phyloP scores from a whole-genome alignment of 2,888 invertebrate species.

The Synergus itoensis region DNA sequence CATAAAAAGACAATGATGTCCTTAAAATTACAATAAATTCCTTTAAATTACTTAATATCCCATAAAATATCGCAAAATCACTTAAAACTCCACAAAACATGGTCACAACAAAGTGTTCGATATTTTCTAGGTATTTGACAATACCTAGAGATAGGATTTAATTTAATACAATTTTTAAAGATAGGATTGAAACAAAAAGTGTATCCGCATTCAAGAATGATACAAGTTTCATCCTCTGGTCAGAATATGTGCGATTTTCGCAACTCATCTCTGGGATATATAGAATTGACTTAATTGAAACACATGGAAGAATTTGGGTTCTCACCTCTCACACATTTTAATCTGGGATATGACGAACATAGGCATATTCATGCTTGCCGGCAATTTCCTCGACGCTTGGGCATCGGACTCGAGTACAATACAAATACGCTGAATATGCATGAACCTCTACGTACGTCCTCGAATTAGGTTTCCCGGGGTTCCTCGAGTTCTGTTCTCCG shows the following conservation, averaged over 20 bases:
- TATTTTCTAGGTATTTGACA: too few relatives aligned
- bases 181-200: background rate
- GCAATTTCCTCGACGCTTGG: conserved; percentile 66
- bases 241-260: background rate
- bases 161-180: too few relatives aligned
- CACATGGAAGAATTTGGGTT: background rate
- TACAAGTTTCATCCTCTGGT: background rate
- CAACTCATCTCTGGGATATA: background rate
- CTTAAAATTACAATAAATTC: too few relatives aligned
- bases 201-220: background rate
- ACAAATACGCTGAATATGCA: conserved; percentile 75
- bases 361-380: conserved; percentile 53
- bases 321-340: conserved; percentile 31
- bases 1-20: background rate
- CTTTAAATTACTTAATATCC: too few relatives aligned
- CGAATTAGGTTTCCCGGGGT: conserved; percentile 72
- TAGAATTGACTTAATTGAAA: background rate
- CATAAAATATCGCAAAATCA: too few relatives aligned
- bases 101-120: too few relatives aligned
- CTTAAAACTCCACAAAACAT: too few relatives aligned
- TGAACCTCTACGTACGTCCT: conserved; percentile 69
- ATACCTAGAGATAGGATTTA: too few relatives aligned
- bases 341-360: conserved; percentile 27
- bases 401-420: conserved; percentile 64
- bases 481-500: conserved; percentile 65